A percentile compares a stretch with the other conserved stretches of the same genome.
These are phyloP conservation scores for Sarcophilus harrisii DNA, from an alignment of 2,797 vertebrate species.

Conservation along the genomic window DNA sequence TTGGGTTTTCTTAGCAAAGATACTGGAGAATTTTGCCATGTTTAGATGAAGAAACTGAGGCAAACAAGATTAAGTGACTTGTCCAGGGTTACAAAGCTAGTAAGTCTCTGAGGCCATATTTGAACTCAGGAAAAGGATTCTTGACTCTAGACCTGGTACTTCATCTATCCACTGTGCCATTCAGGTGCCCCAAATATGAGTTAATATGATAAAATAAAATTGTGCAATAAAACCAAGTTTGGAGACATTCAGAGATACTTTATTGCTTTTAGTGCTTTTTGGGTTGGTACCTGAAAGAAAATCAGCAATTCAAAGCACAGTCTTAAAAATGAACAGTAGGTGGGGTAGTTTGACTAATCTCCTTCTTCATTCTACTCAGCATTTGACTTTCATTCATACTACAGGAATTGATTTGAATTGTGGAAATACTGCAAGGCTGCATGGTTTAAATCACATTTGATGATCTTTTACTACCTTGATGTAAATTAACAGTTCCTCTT, in stretches of 20 bases:
- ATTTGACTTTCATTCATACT: background rate
- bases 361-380: background rate
- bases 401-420: background rate
- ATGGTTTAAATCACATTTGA: conserved; percentile 2
- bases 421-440: background rate
- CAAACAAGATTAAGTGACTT: background rate
- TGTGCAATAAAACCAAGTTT: background rate
- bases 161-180: background rate
- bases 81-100: background rate
- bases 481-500: background rate
- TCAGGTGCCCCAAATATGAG: background rate
- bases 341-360: conserved; percentile 55
- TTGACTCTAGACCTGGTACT: background rate
- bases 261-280: background rate
- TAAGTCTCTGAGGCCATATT: background rate
- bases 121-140: background rate
- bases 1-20: background rate
- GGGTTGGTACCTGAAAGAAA: background rate
- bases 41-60: background rate
- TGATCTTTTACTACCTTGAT: background rate
- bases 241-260: background rate
- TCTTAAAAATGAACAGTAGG: conserved; percentile 55
- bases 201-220: background rate
- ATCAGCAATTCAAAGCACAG: background rate
- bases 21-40: background rate